These are phyloP conservation scores for Takifugu bimaculatus DNA, from an alignment of 2,113 vertebrate species.

Conservation along the genomic window DNA sequence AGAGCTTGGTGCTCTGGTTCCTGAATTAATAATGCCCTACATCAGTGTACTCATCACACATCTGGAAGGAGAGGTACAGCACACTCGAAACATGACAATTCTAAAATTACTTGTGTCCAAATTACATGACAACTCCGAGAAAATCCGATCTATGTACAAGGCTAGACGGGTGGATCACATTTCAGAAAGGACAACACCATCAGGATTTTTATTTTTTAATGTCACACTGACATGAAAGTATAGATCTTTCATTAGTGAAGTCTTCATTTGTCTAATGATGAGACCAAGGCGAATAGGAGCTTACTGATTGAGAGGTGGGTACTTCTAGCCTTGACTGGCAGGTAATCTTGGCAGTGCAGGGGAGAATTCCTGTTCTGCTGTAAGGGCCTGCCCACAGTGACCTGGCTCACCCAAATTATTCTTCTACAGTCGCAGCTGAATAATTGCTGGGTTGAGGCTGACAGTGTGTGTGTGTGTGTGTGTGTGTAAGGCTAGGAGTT, in stretches of 20 bases:
- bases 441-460: slow-evolving; percentile 31
- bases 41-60: slow-evolving; percentile 87
- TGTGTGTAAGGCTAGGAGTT: slow-evolving; percentile 43
- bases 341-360: slow-evolving; percentile 68
- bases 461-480: slow-evolving; percentile 43
- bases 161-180: not conserved
- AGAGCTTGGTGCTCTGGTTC: slow-evolving; percentile 80
- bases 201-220: no score
- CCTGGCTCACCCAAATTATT: slow-evolving; percentile 39
- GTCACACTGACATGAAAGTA: not conserved
- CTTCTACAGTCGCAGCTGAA: slow-evolving; percentile 34
- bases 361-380: slow-evolving; percentile 62
- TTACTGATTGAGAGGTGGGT: slow-evolving; percentile 41
- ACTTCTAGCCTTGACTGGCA: slow-evolving; percentile 41
- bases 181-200: no score
- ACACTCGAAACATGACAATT: not conserved
- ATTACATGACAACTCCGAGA: not conserved
- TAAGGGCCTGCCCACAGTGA: slow-evolving; percentile 67
- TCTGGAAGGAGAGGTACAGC: slow-evolving; percentile 88
- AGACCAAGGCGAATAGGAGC: slow-evolving; percentile 70
- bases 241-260: not conserved
- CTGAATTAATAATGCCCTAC: slow-evolving; percentile 83
- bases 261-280: slow-evolving; percentile 62
- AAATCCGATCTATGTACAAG: not conserved
- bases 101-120: not conserved